A percentile compares a stretch with the other conserved stretches of the same genome.
phyloP scores from a whole-genome alignment of 2,797 vertebrate species.

The Loris lydekkerianus region DNA sequence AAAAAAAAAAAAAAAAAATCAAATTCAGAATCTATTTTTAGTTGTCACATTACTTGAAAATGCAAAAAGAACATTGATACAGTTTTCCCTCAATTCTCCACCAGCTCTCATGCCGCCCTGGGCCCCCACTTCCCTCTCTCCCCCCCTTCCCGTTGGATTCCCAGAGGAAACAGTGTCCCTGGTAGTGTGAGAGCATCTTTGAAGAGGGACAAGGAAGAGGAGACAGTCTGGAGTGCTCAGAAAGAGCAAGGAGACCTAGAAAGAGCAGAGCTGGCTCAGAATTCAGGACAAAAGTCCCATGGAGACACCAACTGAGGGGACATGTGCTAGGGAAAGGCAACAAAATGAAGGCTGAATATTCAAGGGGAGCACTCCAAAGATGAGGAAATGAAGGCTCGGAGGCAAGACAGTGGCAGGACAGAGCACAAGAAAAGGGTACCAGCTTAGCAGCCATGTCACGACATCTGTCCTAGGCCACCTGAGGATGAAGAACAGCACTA shows the following conservation, averaged over 20 bases:
- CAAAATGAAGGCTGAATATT: neutral
- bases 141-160: neutral
- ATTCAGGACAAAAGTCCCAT: neutral
- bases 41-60: neutral
- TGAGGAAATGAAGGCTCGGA: neutral
- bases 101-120: too few species aligned
- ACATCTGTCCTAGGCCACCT: too few species aligned
- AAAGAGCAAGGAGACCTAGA: neutral
- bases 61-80: neutral
- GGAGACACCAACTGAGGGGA: neutral
- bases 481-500: too few species aligned
- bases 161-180: neutral
- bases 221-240: neutral
- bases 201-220: neutral
- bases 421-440: neutral
- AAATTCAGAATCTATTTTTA: neutral
- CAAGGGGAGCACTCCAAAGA: neutral
- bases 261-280: neutral
- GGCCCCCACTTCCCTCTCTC: too few species aligned
- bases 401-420: neutral
- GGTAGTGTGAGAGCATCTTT: neutral
- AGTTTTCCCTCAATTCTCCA: neutral
- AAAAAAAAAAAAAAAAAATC: neutral
- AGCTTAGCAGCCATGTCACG: neutral
- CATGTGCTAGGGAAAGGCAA: neutral